Conservation (phyloP, 2,888 invertebrate species). For the Drosophila nr. perissopoda region DNA sequence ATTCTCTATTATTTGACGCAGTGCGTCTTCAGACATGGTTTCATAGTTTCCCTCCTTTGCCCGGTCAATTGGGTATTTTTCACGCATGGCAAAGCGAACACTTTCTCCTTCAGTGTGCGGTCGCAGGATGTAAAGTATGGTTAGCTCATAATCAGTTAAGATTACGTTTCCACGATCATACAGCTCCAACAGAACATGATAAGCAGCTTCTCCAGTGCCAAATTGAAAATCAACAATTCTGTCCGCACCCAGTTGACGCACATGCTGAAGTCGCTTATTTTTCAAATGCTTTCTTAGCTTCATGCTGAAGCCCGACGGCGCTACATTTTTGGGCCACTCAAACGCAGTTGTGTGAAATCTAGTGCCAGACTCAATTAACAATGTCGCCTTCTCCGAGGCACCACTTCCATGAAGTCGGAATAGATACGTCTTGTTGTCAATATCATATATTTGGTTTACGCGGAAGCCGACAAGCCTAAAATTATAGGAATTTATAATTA, state of each 20-base stretch:
- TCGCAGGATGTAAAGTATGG: slow-evolving; percentile 95
- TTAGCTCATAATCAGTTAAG: slow-evolving; percentile 95
- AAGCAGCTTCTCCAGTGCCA: slow-evolving; percentile 96
- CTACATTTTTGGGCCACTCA: slow-evolving; percentile 99
- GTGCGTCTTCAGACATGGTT: slow-evolving; percentile 85
- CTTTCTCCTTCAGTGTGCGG: slow-evolving; percentile 97
- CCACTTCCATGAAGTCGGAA: slow-evolving; percentile 94
- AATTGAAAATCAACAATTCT: slow-evolving; percentile 98
- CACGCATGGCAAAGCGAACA: slow-evolving; percentile 94
- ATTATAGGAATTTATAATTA: slow-evolving; percentile 57
- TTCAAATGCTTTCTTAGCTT: slow-evolving; percentile 98
- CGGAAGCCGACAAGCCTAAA: slow-evolving; percentile 94
- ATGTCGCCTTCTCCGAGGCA: slow-evolving; percentile 92
- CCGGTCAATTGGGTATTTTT: slow-evolving; percentile 94
- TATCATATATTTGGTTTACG: slow-evolving; percentile 98
- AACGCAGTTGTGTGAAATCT: slow-evolving; percentile 97
- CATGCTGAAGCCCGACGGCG: slow-evolving; percentile 98
- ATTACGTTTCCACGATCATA: slow-evolving; percentile 98
- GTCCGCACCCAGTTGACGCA: slow-evolving; percentile 95
- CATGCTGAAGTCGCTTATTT: slow-evolving; percentile 95
- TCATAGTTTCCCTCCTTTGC: slow-evolving; percentile 88
- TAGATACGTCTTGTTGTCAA: slow-evolving; percentile 98
- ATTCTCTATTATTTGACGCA: slow-evolving; percentile 87
- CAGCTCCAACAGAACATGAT: slow-evolving; percentile 97
- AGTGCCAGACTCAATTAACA: slow-evolving; percentile 97